Conservation (phyloP, 2,113 vertebrate genomes). For the Reinhardtius hippoglossoides region DNA sequence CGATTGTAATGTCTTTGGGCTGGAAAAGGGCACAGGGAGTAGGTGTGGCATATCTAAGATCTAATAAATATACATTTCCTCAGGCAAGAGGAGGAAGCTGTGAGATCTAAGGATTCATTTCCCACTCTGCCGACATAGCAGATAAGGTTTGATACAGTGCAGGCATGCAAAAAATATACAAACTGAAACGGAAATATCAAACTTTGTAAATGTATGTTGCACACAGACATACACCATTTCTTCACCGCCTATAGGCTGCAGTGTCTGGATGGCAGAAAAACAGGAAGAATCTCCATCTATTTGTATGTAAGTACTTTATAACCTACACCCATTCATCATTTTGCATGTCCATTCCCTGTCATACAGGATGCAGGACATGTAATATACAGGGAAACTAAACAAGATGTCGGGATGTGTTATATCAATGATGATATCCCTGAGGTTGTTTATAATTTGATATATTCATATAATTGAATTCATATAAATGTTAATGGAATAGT, state of each 20-base stretch:
- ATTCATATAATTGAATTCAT: too few species aligned
- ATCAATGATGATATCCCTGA: background rate
- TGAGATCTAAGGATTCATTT: slow-evolving; percentile 71
- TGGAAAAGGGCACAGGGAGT: slow-evolving; percentile 71
- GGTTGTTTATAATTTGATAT: background rate
- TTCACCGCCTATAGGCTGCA: background rate
- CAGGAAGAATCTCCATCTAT: background rate
- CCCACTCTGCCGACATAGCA: slow-evolving; percentile 59
- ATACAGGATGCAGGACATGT: background rate
- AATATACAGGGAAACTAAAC: background rate
- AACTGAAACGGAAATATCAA: slow-evolving; percentile 31
- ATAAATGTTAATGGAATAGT: too few species aligned
- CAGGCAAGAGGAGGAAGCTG: slow-evolving; percentile 62
- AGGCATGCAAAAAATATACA: slow-evolving; percentile 52
- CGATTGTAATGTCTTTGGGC: slow-evolving; percentile 76
- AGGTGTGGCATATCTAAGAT: slow-evolving; percentile 76
- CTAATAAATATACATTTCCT: slow-evolving; percentile 80
- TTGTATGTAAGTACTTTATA: background rate
- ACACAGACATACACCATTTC: background rate
- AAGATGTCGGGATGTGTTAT: background rate
- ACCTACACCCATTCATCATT: background rate
- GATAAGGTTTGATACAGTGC: slow-evolving; percentile 72
- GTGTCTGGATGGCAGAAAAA: background rate
- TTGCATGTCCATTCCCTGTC: slow-evolving; percentile 1
- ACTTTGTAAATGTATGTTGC: slow-evolving; percentile 27